phyloP scores from a whole-genome alignment of 2,888 invertebrate genomes.

The Muschampia plurimacula region DNA sequence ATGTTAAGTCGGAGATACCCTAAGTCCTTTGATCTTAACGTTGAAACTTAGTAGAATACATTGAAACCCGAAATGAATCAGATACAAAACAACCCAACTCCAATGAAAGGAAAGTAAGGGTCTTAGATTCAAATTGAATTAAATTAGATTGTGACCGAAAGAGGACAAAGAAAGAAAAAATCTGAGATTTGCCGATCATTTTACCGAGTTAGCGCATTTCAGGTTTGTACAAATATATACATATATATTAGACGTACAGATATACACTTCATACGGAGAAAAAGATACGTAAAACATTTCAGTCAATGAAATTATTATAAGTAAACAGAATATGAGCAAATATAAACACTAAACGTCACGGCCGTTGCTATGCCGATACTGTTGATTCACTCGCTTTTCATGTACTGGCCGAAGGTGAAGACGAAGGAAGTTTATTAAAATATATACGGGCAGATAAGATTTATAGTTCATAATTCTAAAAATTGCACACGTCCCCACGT shows the following conservation, averaged over 20 bases:
- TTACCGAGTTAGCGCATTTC: neutral
- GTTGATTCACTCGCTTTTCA: conserved; percentile 71
- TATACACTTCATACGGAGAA: conserved; percentile 41
- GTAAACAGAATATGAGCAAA: conserved; percentile 74
- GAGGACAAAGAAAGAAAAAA: neutral
- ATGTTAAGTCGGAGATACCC: conserved; percentile 1
- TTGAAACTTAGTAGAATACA: conserved; percentile 2
- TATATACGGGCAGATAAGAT: conserved; percentile 72
- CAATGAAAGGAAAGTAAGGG: conserved; percentile 20
- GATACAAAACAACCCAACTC: conserved; percentile 16
- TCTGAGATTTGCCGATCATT: neutral
- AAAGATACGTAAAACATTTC: conserved; percentile 65
- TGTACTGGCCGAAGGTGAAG: conserved; percentile 69
- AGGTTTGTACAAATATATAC: neutral
- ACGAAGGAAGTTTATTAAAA: conserved; percentile 77
- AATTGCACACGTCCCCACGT: conserved; percentile 68
- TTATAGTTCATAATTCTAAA: conserved; percentile 77
- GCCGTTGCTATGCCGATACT: conserved; percentile 69
- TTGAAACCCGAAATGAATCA: conserved; percentile 8
- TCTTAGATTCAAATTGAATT: conserved; percentile 13
- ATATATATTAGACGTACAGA: neutral
- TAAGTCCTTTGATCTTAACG: neutral
- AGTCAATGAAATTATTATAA: conserved; percentile 79
- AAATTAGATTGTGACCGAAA: conserved; percentile 16
- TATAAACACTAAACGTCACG: conserved; percentile 74